Conservation (phyloP, 2,797 vertebrate species). For the Lemur catta region DNA sequence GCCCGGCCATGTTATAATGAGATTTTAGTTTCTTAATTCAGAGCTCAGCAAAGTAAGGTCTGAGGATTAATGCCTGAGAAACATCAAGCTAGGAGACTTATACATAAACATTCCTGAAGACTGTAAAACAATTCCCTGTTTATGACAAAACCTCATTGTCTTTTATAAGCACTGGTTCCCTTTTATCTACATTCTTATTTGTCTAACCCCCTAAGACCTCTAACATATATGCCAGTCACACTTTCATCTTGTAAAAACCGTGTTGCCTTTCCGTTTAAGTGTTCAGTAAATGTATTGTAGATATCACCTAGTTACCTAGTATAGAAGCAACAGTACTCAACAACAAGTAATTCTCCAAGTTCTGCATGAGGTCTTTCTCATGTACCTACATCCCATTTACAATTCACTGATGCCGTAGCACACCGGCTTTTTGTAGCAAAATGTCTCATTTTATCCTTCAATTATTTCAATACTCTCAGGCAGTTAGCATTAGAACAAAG, state of each 20-base stretch:
- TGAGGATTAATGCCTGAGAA: neutral
- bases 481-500: constrained; percentile 33
- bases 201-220: neutral
- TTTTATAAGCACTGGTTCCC: neutral
- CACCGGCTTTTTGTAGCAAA: neutral
- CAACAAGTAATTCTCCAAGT: neutral
- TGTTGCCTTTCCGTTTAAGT: neutral
- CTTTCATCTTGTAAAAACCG: constrained; percentile 25
- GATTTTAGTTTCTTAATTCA: constrained; percentile 7
- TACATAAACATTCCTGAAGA: constrained; percentile 8
- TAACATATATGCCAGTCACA: neutral
- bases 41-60: neutral
- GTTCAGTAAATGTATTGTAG: neutral
- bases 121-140: neutral
- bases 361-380: neutral
- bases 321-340: neutral
- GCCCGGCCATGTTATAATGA: too few relatives aligned
- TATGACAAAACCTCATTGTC: neutral
- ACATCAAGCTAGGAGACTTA: neutral
- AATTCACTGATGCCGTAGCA: neutral
- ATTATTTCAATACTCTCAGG: constrained; percentile 38
- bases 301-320: neutral
- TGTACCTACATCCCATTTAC: neutral
- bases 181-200: constrained; percentile 32
- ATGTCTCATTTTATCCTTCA: constrained; percentile 25